These are phyloP conservation scores for Carettochelys insculpta DNA, from an alignment of 2,113 vertebrate genomes.

Conservation along the genomic window DNA sequence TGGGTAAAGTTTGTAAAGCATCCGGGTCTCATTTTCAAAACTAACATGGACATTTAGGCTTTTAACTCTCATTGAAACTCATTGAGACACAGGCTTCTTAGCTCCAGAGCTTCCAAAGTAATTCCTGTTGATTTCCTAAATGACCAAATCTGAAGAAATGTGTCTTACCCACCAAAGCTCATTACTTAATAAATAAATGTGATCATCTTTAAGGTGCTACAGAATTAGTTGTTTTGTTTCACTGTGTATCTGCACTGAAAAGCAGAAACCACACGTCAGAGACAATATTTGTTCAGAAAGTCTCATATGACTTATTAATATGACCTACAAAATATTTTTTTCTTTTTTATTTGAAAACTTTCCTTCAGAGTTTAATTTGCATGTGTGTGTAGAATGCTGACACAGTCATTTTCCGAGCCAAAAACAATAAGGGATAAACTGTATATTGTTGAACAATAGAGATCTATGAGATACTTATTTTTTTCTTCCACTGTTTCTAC, in stretches of 20 bases:
- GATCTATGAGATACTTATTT: background rate
- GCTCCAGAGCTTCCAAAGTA: background rate
- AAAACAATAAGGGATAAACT: background rate
- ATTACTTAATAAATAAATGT: too few relatives aligned
- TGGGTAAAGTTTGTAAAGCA: background rate
- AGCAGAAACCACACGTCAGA: background rate
- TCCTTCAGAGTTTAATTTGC: background rate
- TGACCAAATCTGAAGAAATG: too few relatives aligned
- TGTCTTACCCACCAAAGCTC: too few relatives aligned
- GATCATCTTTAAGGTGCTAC: too few relatives aligned
- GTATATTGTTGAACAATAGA: fast-evolving
- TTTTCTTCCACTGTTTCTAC: background rate
- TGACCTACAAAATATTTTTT: background rate
- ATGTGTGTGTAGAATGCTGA: background rate
- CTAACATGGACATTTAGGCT: background rate
- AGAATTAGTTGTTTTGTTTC: too few relatives aligned
- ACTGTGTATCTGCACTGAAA: background rate
- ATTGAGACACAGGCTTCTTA: background rate
- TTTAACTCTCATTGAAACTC: background rate
- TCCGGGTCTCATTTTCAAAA: background rate
- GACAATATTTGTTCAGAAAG: background rate
- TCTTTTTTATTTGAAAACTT: background rate
- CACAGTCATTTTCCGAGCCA: too few relatives aligned
- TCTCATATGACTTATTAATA: background rate
- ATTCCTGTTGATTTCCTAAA: background rate